Conservation (phyloP, 2,888 invertebrate genomes). For the Meteorus colon region DNA sequence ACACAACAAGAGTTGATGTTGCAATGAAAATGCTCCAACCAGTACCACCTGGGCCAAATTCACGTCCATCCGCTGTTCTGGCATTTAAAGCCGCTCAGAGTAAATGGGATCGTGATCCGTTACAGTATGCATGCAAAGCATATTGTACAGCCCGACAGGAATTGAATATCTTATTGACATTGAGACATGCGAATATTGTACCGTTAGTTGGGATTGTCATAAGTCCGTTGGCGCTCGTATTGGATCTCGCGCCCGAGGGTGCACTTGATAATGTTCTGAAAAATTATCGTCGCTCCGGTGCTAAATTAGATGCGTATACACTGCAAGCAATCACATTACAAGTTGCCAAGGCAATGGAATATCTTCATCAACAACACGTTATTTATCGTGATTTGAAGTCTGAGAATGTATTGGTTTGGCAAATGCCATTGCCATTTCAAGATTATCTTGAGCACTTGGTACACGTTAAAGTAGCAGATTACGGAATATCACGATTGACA, state of each 20-base stretch:
- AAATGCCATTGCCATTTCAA: constrained; percentile 87
- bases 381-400: constrained; percentile 96
- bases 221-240: constrained; percentile 89
- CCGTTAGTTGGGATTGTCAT: constrained; percentile 93
- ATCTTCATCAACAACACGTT: constrained; percentile 93
- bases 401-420: constrained; percentile 99
- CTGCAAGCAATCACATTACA: constrained; percentile 91
- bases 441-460: constrained; percentile 81
- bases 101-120: constrained; percentile 95
- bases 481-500: constrained; percentile 92
- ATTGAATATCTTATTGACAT: constrained; percentile 87
- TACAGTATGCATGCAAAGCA: constrained; percentile 94
- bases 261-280: constrained; percentile 89
- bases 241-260: constrained; percentile 94
- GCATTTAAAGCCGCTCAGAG: constrained; percentile 80
- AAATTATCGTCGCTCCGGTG: constrained; percentile 89
- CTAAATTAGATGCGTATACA: constrained; percentile 85
- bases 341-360: constrained; percentile 94
- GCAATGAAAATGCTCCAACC: constrained; percentile 98
- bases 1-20: constrained; percentile 79
- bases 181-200: constrained; percentile 94
- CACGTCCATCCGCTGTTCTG: constrained; percentile 79
- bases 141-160: constrained; percentile 98
- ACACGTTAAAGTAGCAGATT: constrained; percentile 96
- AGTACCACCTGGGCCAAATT: constrained; percentile 86